phyloP scores from a whole-genome alignment of 2,888 invertebrate species.

The Nemotelus nigrinus region DNA sequence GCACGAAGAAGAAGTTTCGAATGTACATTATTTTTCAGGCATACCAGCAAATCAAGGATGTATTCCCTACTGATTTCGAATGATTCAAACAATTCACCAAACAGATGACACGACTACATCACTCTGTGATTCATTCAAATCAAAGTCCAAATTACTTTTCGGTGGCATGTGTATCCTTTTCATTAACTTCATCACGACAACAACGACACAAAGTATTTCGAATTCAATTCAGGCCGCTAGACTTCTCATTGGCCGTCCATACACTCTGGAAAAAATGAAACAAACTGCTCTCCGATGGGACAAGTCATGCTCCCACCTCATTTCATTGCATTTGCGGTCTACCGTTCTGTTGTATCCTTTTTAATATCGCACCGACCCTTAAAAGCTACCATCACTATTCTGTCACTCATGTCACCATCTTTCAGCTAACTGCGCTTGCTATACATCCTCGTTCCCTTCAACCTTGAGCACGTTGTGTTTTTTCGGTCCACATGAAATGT shows the following conservation, averaged over 20 bases:
- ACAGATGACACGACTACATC: not conserved
- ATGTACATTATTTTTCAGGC: no score
- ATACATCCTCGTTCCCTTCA: slow-evolving; percentile 3
- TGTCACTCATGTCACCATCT: slow-evolving; percentile 43
- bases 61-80: no score
- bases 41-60: no score
- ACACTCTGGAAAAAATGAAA: slow-evolving; percentile 2
- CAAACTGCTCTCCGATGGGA: not conserved
- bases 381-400: slow-evolving; percentile 25
- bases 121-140: slow-evolving; percentile 10
- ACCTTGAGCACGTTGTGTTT: slow-evolving; percentile 2
- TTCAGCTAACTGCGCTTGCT: slow-evolving; percentile 32
- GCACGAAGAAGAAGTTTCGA: no score
- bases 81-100: not conserved
- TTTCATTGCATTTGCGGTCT: slow-evolving; percentile 49
- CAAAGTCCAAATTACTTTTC: slow-evolving; percentile 24
- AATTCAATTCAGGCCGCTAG: slow-evolving; percentile 23
- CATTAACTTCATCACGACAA: slow-evolving; percentile 47
- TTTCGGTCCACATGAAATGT: not conserved
- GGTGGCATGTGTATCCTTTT: slow-evolving; percentile 50
- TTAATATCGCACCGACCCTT: slow-evolving; percentile 31
- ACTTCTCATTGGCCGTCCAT: not conserved
- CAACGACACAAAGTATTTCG: slow-evolving; percentile 26
- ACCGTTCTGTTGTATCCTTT: slow-evolving; percentile 44
- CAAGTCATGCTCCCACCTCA: slow-evolving; percentile 44